Evolutionary conservation across 2,113 vertebrate species (phyloP).

Genomic region (Nibea albiflora): DNA sequence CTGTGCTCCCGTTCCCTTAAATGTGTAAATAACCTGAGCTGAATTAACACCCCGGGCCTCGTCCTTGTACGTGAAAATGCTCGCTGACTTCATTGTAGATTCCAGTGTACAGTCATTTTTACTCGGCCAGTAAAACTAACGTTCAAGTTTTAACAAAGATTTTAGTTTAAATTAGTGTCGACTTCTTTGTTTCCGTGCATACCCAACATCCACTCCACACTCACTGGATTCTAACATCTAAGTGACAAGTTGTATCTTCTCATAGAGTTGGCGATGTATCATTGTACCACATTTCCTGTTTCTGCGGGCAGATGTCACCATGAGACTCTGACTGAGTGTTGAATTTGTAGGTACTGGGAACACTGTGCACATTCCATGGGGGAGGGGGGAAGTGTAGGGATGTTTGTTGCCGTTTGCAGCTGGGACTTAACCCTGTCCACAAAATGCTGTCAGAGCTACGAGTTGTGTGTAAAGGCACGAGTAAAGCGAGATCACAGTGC

Average conservation of each 20-base stretch:
- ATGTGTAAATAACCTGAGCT: conserved; percentile 36
- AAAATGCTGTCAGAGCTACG: background rate
- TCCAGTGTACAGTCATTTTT: conserved; percentile 40
- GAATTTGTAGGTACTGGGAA: conserved; percentile 6
- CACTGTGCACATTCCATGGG: conserved; percentile 48
- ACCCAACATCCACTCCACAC: background rate
- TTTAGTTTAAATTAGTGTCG: conserved; percentile 1
- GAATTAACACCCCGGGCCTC: conserved; percentile 14
- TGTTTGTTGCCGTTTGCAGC: conserved; percentile 46
- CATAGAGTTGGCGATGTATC: conserved; percentile 14
- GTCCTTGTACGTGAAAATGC: background rate
- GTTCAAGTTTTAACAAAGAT: background rate
- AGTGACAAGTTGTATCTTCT: background rate
- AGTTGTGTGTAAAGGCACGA: background rate
- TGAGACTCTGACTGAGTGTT: conserved; percentile 12
- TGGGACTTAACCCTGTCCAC: conserved; percentile 33
- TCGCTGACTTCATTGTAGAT: conserved; percentile 15
- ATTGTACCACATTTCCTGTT: conserved; percentile 24
- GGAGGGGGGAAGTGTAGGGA: conserved; percentile 27
- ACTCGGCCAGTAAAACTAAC: conserved; percentile 38
- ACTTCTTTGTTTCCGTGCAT: background rate
- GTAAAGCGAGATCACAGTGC: background rate
- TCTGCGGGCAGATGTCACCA: background rate
- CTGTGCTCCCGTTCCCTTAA: conserved; percentile 28
- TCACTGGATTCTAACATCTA: background rate